A percentile compares a stretch with the other conserved stretches of the same genome.
phyloP scores from a whole-genome alignment of 2,113 vertebrate species.

The Eurystomus gularis region DNA sequence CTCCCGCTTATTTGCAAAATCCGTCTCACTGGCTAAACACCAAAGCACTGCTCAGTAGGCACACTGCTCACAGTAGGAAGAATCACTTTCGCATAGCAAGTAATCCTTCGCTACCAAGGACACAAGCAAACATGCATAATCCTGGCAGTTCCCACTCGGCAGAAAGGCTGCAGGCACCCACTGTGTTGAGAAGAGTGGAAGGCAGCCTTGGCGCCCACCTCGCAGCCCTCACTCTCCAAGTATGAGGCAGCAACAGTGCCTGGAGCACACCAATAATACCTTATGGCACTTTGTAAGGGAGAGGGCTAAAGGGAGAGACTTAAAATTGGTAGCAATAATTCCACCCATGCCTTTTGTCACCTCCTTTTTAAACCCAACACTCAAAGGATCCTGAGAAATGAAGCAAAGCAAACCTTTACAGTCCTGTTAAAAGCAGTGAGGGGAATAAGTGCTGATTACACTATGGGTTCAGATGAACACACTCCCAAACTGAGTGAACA shows the following conservation, averaged over 20 bases:
- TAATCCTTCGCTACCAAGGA: conserved; percentile 59
- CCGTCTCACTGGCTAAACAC: not conserved
- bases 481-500: not conserved
- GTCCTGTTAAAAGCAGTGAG: not conserved
- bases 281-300: not conserved
- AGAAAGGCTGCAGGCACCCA: not conserved
- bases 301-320: not conserved
- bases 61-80: not conserved
- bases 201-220: not conserved
- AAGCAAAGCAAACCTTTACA: not conserved
- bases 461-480: not conserved
- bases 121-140: not conserved
- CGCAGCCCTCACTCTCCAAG: not conserved
- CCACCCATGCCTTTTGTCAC: not conserved
- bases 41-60: not conserved
- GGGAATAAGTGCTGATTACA: not conserved
- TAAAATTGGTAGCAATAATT: not conserved
- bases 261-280: not conserved
- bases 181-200: not conserved
- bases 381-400: not conserved
- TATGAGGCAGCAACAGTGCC: not conserved
- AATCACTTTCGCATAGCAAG: not conserved
- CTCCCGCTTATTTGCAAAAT: not conserved
- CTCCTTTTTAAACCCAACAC: not conserved
- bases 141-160: not conserved